Evolutionary conservation across 2,797 vertebrate genomes (phyloP).

Genomic region (Sebastes itinus): DNA sequence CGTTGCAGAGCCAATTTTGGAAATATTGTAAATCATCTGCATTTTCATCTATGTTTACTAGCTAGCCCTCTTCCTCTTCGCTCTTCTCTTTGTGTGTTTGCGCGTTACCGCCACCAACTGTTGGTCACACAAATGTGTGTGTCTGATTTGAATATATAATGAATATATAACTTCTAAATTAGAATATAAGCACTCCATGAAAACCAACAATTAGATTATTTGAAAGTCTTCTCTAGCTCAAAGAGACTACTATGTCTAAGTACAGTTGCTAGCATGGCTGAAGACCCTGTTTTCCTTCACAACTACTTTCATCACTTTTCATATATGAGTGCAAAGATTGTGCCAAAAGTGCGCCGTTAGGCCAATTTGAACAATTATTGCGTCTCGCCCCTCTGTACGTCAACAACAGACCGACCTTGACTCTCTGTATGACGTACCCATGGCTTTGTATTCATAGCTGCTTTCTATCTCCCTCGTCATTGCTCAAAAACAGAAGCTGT

Average conservation of each 20-base stretch:
- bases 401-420: not conserved
- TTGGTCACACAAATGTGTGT: no score
- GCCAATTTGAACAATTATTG: not conserved
- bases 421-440: not conserved
- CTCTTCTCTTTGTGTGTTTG: no score
- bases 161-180: no score
- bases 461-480: conserved; percentile 41
- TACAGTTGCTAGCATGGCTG: not conserved
- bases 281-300: not conserved
- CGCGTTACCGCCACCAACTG: no score
- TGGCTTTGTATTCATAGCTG: conserved; percentile 63
- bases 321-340: not conserved
- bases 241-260: not conserved
- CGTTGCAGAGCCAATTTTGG: no score
- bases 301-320: not conserved
- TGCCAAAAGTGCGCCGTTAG: not conserved
- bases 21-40: not conserved
- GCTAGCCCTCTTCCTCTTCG: no score
- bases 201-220: no score
- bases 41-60: no score
- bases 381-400: not conserved
- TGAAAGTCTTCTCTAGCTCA: not conserved
- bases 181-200: no score
- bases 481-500: conserved; percentile 44
- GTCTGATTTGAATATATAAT: no score